A percentile compares a stretch with the other conserved stretches of the same genome.
phyloP scores from a whole-genome alignment of 2,113 vertebrate genomes.

The Beaufortia kweichowensis region DNA sequence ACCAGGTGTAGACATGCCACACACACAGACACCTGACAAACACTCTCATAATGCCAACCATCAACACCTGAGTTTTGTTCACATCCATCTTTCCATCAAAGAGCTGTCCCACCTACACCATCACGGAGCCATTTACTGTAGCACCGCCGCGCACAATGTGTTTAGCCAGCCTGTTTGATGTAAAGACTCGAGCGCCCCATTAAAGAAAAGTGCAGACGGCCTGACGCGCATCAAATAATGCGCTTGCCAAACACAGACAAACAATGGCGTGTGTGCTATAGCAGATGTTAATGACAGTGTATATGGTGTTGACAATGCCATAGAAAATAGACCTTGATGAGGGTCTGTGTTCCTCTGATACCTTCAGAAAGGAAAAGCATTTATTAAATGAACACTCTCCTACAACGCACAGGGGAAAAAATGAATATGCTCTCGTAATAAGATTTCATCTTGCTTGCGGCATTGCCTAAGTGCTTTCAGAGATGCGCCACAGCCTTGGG shows the following conservation, averaged over 20 bases:
- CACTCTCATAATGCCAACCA: constrained; percentile 33
- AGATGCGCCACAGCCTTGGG: constrained; percentile 73
- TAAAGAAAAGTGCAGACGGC: constrained; percentile 40
- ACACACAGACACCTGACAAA: neutral
- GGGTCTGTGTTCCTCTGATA: constrained; percentile 39
- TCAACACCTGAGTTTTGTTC: constrained; percentile 34
- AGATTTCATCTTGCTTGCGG: constrained; percentile 73
- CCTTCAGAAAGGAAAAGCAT: constrained; percentile 52
- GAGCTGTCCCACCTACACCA: constrained; percentile 34
- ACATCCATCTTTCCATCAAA: constrained; percentile 41
- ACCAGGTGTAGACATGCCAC: neutral
- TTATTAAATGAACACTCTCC: constrained; percentile 72
- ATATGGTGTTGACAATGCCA: constrained; percentile 40
- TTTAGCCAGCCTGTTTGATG: constrained; percentile 20
- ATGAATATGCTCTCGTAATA: constrained; percentile 70
- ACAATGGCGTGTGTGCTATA: constrained; percentile 32
- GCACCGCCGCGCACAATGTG: neutral
- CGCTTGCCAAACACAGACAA: constrained; percentile 14
- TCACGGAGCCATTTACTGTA: constrained; percentile 29
- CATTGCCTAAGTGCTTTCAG: constrained; percentile 74
- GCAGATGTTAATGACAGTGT: constrained; percentile 42
- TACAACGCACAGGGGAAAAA: constrained; percentile 52
- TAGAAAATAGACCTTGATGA: constrained; percentile 41
- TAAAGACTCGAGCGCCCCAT: constrained; percentile 40
- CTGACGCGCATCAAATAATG: constrained; percentile 14